Conservation (phyloP, 2,113 vertebrate species). For the Vireo altiloquus region DNA sequence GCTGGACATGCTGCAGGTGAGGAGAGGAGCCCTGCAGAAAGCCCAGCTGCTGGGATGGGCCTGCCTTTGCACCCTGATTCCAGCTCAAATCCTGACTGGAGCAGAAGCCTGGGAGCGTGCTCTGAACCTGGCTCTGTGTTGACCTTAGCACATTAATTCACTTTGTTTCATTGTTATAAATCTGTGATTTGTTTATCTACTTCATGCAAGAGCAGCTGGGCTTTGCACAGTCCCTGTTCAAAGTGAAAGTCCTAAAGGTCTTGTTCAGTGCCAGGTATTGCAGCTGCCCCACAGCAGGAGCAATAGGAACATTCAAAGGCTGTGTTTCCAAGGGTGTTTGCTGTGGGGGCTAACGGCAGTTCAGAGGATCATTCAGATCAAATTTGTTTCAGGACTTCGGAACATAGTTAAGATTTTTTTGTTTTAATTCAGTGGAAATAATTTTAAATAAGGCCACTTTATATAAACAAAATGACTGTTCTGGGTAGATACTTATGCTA, state of each 20-base stretch:
- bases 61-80: not conserved
- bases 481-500: not conserved
- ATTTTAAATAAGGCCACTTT: not conserved
- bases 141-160: not conserved
- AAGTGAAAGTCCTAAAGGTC: not conserved
- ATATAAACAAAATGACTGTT: not conserved
- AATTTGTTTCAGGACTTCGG: not conserved
- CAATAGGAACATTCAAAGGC: not conserved
- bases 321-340: not conserved
- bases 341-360: not conserved
- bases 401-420: not conserved
- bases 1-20: not conserved
- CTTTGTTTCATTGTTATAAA: not conserved
- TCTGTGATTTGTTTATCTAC: not conserved
- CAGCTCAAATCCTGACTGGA: not conserved
- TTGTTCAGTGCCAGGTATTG: not conserved
- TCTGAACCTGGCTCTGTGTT: not conserved
- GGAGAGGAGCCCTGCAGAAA: not conserved
- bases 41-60: not conserved
- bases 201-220: not conserved
- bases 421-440: not conserved
- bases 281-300: not conserved
- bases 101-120: not conserved
- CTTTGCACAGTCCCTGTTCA: not conserved
- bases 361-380: not conserved